Percentiles rank a stretch among this genome's conserved stretches.
These are phyloP conservation scores for Leptopilina myrica DNA, from an alignment of 2,888 invertebrate genomes.

Conservation along the genomic window DNA sequence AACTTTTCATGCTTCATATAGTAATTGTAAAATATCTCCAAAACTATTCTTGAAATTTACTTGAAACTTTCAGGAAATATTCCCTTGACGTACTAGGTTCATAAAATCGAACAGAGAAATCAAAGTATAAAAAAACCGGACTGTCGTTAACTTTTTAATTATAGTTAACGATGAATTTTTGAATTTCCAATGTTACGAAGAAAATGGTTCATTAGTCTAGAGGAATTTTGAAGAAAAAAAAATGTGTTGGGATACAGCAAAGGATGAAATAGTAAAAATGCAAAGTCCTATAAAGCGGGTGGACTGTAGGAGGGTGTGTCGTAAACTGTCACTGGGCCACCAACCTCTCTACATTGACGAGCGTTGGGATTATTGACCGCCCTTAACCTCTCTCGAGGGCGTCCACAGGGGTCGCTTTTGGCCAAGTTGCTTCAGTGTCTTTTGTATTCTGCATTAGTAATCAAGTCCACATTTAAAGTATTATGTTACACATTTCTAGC, in stretches of 20 bases:
- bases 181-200: background rate
- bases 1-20: too few relatives aligned
- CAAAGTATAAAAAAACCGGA: too few relatives aligned
- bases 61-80: too few relatives aligned
- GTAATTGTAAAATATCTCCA: too few relatives aligned
- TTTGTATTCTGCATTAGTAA: conserved; percentile 4
- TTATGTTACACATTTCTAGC: background rate
- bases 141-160: too few relatives aligned
- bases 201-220: background rate
- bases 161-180: too few relatives aligned
- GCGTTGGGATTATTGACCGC: conserved; percentile 57
- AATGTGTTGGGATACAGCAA: background rate
- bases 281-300: conserved; percentile 18
- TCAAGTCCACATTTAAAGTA: background rate
- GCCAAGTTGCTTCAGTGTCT: conserved; percentile 42
- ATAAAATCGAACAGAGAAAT: too few relatives aligned
- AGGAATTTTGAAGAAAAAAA: too few relatives aligned
- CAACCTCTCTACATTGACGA: conserved; percentile 56
- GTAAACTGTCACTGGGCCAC: conserved; percentile 46
- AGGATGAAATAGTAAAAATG: conserved; percentile 15
- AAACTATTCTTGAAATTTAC: too few relatives aligned
- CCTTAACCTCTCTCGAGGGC: conserved; percentile 44
- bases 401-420: conserved; percentile 48
- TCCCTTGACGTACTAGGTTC: too few relatives aligned
- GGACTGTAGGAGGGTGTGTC: conserved; percentile 23